Evolutionary conservation across 2,113 vertebrate genomes (phyloP).

Genomic region (Falcunculus frontatus): DNA sequence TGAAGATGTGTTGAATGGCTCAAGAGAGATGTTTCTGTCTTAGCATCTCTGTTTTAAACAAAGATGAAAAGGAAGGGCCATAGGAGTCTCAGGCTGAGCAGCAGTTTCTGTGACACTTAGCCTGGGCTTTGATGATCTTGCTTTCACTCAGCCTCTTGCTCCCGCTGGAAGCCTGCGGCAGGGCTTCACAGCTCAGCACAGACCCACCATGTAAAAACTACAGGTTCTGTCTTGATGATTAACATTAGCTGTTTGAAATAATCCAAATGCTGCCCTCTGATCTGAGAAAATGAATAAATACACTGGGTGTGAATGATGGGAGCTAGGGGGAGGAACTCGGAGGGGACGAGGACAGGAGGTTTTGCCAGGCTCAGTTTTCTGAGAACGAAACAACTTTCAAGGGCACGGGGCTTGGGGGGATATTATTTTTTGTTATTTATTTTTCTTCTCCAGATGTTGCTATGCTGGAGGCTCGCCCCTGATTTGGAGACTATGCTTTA

Average conservation of each 20-base stretch:
- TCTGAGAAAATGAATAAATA: conserved; percentile 70
- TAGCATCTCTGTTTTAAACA: conserved; percentile 54
- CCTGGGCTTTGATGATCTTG: background rate
- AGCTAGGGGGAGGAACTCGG: background rate
- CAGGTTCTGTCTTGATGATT: conserved; percentile 49
- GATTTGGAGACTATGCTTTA: background rate
- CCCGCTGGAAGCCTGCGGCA: background rate
- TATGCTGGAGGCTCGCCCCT: background rate
- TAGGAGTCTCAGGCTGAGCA: background rate
- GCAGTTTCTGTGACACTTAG: background rate
- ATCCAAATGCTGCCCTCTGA: conserved; percentile 68
- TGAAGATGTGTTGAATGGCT: conserved; percentile 36
- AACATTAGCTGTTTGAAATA: conserved; percentile 62
- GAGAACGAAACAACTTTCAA: conserved; percentile 23
- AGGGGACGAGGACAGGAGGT: background rate
- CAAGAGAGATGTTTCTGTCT: conserved; percentile 26
- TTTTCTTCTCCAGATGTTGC: conserved; percentile 47
- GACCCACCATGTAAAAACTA: conserved; percentile 29
- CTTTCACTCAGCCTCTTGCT: background rate
- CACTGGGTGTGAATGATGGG: conserved; percentile 68
- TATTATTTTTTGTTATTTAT: background rate
- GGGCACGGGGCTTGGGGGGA: rapidly evolving
- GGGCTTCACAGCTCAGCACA: background rate
- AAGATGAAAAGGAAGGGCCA: conserved; percentile 38
- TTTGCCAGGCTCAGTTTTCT: conserved; percentile 52